Evolutionary conservation across 2,888 invertebrate species (phyloP).

Genomic region (Lasioglossum calceatum): DNA sequence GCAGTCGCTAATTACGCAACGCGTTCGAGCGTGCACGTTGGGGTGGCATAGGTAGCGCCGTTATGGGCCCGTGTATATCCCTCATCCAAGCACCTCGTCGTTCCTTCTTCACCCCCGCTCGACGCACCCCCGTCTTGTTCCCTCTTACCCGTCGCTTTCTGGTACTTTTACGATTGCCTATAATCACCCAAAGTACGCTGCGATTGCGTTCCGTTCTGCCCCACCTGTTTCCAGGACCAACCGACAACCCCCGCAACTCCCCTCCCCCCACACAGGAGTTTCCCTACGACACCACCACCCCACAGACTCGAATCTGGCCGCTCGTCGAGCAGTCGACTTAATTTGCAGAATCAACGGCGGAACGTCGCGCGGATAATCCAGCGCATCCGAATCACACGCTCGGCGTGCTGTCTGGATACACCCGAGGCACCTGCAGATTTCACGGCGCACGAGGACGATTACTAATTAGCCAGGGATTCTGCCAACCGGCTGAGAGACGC

Average conservation of each 20-base stretch:
- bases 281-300: not conserved
- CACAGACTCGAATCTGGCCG: conserved; percentile 31
- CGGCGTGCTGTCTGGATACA: conserved; percentile 44
- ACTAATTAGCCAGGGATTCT: conserved; percentile 59
- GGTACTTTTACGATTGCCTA: conserved; percentile 66
- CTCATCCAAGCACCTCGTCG: conserved; percentile 31
- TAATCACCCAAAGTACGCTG: conserved; percentile 66
- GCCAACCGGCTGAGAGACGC: conserved; percentile 25
- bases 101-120: conserved; percentile 25
- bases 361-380: conserved; percentile 66
- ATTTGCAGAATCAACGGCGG: conserved; percentile 73
- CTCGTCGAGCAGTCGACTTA: conserved; percentile 68
- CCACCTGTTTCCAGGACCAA: conserved; percentile 54
- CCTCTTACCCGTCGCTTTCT: conserved; percentile 55
- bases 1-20: conserved; percentile 79
- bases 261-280: not conserved
- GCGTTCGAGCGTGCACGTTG: conserved; percentile 76
- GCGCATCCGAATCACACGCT: conserved; percentile 70
- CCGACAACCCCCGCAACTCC: not conserved
- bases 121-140: conserved; percentile 36
- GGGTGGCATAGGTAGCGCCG: conserved; percentile 70
- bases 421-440: conserved; percentile 52
- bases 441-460: conserved; percentile 51
- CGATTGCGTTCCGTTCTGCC: conserved; percentile 60
- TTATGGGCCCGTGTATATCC: conserved; percentile 64